Evolutionary conservation across 1,140 invertebrate species (phyloP), one percentile per base, ranked within the genome.

Genomic region (Dufourea novaeangliae): DNA sequence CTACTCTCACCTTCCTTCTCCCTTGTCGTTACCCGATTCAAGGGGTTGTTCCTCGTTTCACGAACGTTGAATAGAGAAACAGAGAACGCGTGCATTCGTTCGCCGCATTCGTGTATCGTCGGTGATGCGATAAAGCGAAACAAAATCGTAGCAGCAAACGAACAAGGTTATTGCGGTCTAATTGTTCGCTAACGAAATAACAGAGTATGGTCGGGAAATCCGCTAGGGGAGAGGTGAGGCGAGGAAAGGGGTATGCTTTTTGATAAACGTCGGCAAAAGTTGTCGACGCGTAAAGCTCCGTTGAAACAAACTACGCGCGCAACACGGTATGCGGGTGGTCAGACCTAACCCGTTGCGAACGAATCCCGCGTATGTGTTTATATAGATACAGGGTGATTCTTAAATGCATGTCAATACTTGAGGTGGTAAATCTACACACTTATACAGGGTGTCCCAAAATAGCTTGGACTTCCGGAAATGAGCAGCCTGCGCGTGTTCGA

Each of bases 251-350:
- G n/a, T n/a, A 39, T 56, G 25, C 37, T 62, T 67, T 56, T 17
- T 22, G 32, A 32, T 41, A 37, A 64, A 73, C 59, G 59, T 39
- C 44, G 59, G n/a, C 25, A 17, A 75, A 54, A 57, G 41, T 68
- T n/a, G 11, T 10, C 34, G 0, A 8, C 39, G 25, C 41, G 63
- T 11, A 56, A 44, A 74, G 72, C 50, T 22, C 29, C 8, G 57
- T 29, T 20, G 29, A 61, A 61, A 71, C 27, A 6, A 27, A 59
- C 34, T 3, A 11, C 39, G 69, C 39, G 69, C n/a, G 69, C 46
- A 50, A 57, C 25, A 8, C 22, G 17, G 39, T 25, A 75, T 75
- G 64, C 72, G 72, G 72, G 72, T 12, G n/a, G 44, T 10, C 2
- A 3, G n/a, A 52, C 20, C 12, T 8, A 66, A 34, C 17, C 4